Evolutionary conservation across 2,888 invertebrate genomes (phyloP), one percentile per base, ranked within the genome.

Genomic region (Xanthia togata): DNA sequence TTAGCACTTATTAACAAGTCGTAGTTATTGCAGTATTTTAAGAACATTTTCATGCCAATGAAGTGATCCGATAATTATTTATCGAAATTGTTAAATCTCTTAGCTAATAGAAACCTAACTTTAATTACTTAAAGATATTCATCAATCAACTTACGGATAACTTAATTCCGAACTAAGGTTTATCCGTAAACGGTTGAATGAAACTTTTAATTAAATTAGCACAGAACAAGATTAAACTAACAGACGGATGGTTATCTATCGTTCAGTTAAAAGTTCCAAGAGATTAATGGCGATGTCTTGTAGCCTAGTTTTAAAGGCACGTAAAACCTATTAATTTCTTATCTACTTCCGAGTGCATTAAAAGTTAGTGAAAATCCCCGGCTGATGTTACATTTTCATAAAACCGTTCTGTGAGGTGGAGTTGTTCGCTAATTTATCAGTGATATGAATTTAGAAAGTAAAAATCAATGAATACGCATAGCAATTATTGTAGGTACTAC

Each of bases 161-260:
- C 65, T 84, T 73, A 73, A 70, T 81, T 73, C 41, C 63, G 23
- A 84, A 81, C 67, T 73, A 73, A 83, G 76, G 82, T 82, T 71
- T 82, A 77, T 47, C 50, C 44, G 47, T 73, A 71, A 74, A 53
- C 38, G 53, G 65, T 63, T 68, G 44, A 85, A 85, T 82, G 35
- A 73, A 83, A 85, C 44, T 85, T 83, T 85, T 69, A 82, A 85
- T 83, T 78, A 74, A 85, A 82, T 78, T 73, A 85, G 59, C 70
- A 73, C 55, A 59, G 77, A 83, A 70, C 65, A 55, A 83, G 78
- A 72, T 82, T 85, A 85, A 83, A 82, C 78, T 74, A 70, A 55
- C 72, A 68, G 78, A 26, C 35, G 50, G 79, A 75, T 83, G 77
- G 82, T 80, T 80, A 73, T 83, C 76, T 75, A 82, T 70, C 9